Percentiles rank a stretch among this genome's conserved stretches.
Evolutionary conservation across 2,888 invertebrate genomes (phyloP).

Genomic region (Graphium colonna): DNA sequence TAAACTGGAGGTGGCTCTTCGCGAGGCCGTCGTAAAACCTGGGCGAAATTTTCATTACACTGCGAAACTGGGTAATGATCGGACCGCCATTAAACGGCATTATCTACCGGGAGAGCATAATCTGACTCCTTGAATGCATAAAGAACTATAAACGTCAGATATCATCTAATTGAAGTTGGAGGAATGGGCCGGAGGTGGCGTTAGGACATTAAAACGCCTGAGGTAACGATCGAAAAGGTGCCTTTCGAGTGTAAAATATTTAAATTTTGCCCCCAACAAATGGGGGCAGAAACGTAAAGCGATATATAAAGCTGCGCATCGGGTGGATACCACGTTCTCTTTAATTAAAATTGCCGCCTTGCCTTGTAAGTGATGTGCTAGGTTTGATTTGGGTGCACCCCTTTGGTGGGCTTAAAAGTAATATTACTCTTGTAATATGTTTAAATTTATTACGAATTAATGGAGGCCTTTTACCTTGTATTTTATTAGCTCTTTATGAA

Average conservation of each 20-base stretch:
- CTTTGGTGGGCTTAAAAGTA: conserved; percentile 23
- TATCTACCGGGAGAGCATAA: conserved; percentile 69
- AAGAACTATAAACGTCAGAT: conserved; percentile 78
- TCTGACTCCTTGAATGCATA: conserved; percentile 71
- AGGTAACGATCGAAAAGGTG: conserved; percentile 60
- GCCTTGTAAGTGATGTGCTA: conserved; percentile 34
- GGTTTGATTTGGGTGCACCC: conserved; percentile 34
- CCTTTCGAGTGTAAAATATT: conserved; percentile 68
- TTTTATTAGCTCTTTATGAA: neutral
- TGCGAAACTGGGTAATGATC: conserved; percentile 67
- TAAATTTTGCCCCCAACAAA: conserved; percentile 63
- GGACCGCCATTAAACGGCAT: conserved; percentile 68
- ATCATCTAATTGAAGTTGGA: conserved; percentile 75
- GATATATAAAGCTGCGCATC: conserved; percentile 35
- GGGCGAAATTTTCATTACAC: conserved; percentile 70
- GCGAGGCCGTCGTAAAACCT: conserved; percentile 57
- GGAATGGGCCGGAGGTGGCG: conserved; percentile 50
- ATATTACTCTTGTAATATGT: conserved; percentile 17
- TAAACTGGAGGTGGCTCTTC: conserved; percentile 39
- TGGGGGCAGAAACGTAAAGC: conserved; percentile 40
- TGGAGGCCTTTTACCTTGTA: neutral
- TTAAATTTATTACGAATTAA: conserved; percentile 16
- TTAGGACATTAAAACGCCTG: conserved; percentile 62
- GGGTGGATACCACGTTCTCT: conserved; percentile 37
- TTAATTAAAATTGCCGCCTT: conserved; percentile 56